phyloP scores from a whole-genome alignment of 2,797 vertebrate genomes.

The Hoplostethus atlanticus region DNA sequence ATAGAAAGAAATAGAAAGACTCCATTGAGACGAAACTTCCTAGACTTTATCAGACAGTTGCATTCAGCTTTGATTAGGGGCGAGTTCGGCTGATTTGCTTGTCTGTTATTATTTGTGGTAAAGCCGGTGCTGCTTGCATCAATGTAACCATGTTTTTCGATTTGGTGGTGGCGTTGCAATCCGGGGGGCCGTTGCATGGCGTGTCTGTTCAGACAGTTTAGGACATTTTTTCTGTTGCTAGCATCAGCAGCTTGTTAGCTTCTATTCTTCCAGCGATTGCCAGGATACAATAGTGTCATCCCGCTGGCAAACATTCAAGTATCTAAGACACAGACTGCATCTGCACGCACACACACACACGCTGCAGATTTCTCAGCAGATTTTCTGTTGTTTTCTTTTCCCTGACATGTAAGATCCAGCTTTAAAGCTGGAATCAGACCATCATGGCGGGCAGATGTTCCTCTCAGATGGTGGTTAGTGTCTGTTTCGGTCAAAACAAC shows the following conservation, averaged over 20 bases:
- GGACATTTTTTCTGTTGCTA: conserved; percentile 56
- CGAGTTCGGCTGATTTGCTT: conserved; percentile 39
- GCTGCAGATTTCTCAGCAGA: conserved; percentile 14
- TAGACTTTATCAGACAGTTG: conserved; percentile 55
- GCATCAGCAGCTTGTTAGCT: conserved; percentile 82
- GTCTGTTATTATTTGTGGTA: conserved; percentile 39
- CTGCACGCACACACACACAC: conserved; percentile 10
- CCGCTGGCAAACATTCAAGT: conserved; percentile 57
- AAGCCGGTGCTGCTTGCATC: conserved; percentile 19
- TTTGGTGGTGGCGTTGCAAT: conserved; percentile 47
- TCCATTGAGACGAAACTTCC: conserved; percentile 55
- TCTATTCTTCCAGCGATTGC: conserved; percentile 65
- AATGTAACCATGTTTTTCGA: conserved; percentile 43
- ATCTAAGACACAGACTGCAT: conserved; percentile 40
- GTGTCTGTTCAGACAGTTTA: conserved; percentile 61
- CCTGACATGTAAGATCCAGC: conserved; percentile 59
- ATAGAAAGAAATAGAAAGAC: conserved; percentile 43
- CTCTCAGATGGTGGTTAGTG: conserved; percentile 63
- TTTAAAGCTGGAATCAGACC: conserved; percentile 68
- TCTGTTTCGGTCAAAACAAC: conserved; percentile 70
- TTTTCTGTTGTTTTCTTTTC: conserved; percentile 24
- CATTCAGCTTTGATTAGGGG: conserved; percentile 55
- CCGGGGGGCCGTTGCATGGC: conserved; percentile 44
- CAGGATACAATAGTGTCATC: conserved; percentile 71
- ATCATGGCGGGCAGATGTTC: conserved; percentile 76